Evolutionary conservation across 2,888 invertebrate genomes (phyloP).

Genomic region (Heliconius erato): DNA sequence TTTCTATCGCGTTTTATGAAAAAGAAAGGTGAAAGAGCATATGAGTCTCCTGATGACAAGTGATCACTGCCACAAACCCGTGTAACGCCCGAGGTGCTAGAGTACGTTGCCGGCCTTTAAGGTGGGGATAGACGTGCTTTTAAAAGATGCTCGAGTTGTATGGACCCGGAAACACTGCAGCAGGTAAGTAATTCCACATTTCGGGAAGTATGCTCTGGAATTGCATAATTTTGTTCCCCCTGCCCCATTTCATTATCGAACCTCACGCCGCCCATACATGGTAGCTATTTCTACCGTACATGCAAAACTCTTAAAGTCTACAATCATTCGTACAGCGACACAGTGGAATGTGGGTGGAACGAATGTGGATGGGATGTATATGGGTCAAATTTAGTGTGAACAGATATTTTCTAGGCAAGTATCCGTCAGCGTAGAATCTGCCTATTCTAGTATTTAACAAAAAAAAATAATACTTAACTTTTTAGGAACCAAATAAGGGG

Average conservation of each 20-base stretch:
- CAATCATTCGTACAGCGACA: not conserved
- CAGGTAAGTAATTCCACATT: no score
- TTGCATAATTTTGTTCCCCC: no score
- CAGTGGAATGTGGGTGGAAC: not conserved
- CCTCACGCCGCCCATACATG: not conserved
- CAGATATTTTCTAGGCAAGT: no score
- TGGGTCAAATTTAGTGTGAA: no score
- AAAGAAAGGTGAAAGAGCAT: not conserved
- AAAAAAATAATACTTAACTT: not conserved
- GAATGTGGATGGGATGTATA: no score
- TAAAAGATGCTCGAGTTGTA: no score
- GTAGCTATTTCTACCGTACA: not conserved
- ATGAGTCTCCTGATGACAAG: not conserved
- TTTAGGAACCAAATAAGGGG: not conserved
- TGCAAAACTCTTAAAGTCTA: not conserved
- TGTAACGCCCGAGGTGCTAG: not conserved
- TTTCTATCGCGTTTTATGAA: no score
- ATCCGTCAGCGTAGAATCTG: no score
- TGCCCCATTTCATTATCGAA: no score
- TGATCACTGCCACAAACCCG: not conserved
- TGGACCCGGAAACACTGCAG: no score
- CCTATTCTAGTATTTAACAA: no score
- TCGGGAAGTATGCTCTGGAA: no score
- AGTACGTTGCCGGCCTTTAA: not conserved
- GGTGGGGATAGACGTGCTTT: not conserved